These are phyloP conservation scores for Engystomops pustulosus DNA, from an alignment of 2,113 vertebrate species.

Conservation along the genomic window DNA sequence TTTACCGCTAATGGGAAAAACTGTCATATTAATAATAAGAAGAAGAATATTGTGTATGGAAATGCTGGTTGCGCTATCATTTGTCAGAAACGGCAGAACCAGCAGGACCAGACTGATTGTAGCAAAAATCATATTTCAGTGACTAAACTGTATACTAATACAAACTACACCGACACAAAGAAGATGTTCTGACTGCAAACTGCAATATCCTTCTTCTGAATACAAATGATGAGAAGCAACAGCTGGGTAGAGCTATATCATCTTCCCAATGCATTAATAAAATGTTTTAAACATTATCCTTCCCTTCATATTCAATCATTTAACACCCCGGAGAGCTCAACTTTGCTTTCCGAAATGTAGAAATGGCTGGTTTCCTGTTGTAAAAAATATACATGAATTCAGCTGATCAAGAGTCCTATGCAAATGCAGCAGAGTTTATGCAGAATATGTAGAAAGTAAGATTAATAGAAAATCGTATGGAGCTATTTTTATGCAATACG, in stretches of 20 bases:
- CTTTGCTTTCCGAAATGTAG: not conserved
- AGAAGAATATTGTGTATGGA: not conserved
- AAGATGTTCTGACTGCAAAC: not conserved
- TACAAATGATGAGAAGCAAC: not conserved
- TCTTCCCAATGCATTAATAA: slow-evolving; percentile 5
- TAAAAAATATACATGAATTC: slow-evolving; percentile 8
- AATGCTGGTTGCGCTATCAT: not conserved
- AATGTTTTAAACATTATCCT: slow-evolving; percentile 11
- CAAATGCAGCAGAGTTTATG: not conserved
- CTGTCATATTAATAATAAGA: too few species aligned
- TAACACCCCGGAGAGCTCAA: slow-evolving; percentile 4
- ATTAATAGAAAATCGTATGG: too few species aligned
- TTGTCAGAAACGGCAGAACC: not conserved
- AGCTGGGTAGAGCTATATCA: slow-evolving; percentile 13
- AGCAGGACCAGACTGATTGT: not conserved
- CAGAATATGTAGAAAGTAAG: too few species aligned
- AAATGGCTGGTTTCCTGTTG: not conserved
- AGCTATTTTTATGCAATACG: too few species aligned
- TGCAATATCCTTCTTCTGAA: not conserved
- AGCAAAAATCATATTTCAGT: not conserved
- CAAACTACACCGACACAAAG: not conserved
- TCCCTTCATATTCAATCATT: not conserved
- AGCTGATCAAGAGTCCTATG: not conserved
- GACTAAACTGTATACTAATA: not conserved
- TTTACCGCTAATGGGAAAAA: not conserved